Evolutionary conservation across 2,888 invertebrate genomes (phyloP).

Genomic region (Phasia obesa): DNA sequence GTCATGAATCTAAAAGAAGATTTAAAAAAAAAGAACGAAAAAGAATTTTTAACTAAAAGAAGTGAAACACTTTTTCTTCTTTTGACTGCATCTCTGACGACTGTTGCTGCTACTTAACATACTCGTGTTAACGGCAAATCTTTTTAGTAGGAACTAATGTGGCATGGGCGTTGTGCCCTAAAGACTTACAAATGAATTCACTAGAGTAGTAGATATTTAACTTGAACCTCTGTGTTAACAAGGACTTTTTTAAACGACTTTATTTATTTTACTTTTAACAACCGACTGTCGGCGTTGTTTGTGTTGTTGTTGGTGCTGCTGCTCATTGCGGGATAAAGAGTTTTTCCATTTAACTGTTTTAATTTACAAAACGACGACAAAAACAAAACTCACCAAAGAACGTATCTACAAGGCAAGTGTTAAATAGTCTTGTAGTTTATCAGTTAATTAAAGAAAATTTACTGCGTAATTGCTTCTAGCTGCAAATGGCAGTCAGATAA

Average conservation of each 20-base stretch:
- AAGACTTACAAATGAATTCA: slow-evolving; percentile 39
- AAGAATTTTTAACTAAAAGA: too few relatives aligned
- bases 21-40: too few relatives aligned
- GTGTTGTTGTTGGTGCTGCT: slow-evolving; percentile 3
- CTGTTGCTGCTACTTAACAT: slow-evolving; percentile 15
- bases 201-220: slow-evolving; percentile 43
- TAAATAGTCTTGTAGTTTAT: slow-evolving; percentile 42
- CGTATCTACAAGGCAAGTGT: slow-evolving; percentile 34
- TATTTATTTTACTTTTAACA: slow-evolving; percentile 6
- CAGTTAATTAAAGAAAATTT: slow-evolving; percentile 49
- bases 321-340: slow-evolving; percentile 30
- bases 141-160: slow-evolving; percentile 12
- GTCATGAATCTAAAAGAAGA: too few relatives aligned
- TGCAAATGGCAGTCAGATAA: slow-evolving; percentile 29
- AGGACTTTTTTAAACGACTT: background rate
- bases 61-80: background rate
- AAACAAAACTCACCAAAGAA: slow-evolving; percentile 21
- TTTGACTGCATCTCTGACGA: background rate
- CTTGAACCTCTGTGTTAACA: slow-evolving; percentile 6
- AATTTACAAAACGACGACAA: slow-evolving; percentile 26
- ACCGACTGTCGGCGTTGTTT: slow-evolving; percentile 1
- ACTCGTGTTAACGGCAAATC: background rate
- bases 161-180: slow-evolving; percentile 17
- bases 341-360: slow-evolving; percentile 33
- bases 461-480: slow-evolving; percentile 6